Conservation (phyloP, 2,113 vertebrate genomes). For the Xenus cinereus region DNA sequence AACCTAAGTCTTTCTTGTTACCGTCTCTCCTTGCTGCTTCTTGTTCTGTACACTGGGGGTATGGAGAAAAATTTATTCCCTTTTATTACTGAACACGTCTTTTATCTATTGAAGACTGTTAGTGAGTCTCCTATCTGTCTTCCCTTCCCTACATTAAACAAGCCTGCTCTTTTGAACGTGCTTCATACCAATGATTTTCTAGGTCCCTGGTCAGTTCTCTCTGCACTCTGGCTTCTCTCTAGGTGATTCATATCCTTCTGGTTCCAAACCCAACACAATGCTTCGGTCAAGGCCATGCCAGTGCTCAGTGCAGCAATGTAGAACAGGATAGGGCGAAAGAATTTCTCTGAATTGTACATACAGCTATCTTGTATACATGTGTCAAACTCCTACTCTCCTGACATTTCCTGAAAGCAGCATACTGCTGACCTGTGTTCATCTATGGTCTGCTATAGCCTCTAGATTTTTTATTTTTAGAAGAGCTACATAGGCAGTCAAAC, state of each 20-base stretch:
- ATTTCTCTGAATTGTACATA: neutral
- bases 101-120: neutral
- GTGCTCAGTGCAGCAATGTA: neutral
- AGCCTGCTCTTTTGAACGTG: neutral
- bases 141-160: neutral
- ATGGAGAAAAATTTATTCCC: neutral
- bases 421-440: neutral
- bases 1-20: neutral
- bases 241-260: neutral
- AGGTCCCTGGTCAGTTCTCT: neutral
- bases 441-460: neutral
- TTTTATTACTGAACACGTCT: neutral
- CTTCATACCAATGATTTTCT: neutral
- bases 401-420: neutral
- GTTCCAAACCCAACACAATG: neutral
- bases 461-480: neutral
- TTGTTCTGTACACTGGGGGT: neutral
- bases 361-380: fast-evolving
- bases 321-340: neutral
- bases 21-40: neutral
- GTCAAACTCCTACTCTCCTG: neutral
- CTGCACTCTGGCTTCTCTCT: neutral
- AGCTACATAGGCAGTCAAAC: neutral
- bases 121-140: neutral
- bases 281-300: fast-evolving